phyloP scores from a whole-genome alignment of 2,797 vertebrate genomes.

The Urophycis tenuis region DNA sequence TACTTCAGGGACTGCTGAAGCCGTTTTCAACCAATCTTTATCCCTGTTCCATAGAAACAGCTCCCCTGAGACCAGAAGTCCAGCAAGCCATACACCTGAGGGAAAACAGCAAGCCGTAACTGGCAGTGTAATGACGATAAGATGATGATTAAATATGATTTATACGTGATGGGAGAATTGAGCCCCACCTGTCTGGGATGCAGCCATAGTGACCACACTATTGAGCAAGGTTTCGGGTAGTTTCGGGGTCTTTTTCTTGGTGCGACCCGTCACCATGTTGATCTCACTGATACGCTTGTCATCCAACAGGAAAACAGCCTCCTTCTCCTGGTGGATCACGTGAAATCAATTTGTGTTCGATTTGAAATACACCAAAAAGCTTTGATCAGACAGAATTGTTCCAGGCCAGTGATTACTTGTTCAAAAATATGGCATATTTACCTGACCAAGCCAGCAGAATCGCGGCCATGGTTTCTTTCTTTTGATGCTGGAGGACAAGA shows the following conservation, averaged over 20 bases:
- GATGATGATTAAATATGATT: not conserved
- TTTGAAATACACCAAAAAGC: not conserved
- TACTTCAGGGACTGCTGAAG: conserved; percentile 68
- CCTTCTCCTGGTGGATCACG: conserved; percentile 77
- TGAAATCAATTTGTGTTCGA: not conserved
- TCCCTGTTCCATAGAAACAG: conserved; percentile 95
- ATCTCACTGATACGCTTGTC: conserved; percentile 85
- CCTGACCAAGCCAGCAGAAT: conserved; percentile 90
- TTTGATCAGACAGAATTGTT: not conserved
- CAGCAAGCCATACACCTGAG: conserved; percentile 84
- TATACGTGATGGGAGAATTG: not conserved
- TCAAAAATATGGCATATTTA: conserved; percentile 37
- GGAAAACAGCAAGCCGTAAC: not conserved
- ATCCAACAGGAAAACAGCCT: conserved; percentile 86
- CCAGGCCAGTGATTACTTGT: not conserved
- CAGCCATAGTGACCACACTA: conserved; percentile 73
- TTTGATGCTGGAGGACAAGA: conserved; percentile 85
- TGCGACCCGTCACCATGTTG: conserved; percentile 82
- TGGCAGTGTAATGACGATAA: not conserved
- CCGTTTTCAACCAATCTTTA: conserved; percentile 76
- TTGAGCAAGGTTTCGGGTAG: conserved; percentile 80
- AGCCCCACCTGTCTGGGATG: conserved; percentile 77
- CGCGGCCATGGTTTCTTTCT: conserved; percentile 89
- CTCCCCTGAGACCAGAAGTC: conserved; percentile 81
- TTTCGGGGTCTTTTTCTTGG: conserved; percentile 82